Conservation (phyloP, 2,797 vertebrate species). For the Chiloscyllium punctatum region DNA sequence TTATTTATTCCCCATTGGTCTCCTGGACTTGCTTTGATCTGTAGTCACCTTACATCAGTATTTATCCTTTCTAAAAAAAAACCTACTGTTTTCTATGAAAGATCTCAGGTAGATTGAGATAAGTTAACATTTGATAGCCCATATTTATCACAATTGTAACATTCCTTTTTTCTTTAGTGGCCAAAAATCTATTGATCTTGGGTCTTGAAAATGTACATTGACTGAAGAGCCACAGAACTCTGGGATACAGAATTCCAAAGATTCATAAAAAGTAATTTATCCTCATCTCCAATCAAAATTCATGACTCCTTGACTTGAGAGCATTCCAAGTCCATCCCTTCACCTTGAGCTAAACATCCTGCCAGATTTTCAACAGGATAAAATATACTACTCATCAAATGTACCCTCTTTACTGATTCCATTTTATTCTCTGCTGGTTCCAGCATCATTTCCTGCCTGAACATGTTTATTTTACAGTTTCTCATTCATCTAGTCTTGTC, state of each 20-base stretch:
- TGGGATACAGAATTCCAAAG: background rate
- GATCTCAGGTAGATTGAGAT: no score
- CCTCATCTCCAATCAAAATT: background rate
- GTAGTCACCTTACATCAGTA: no score
- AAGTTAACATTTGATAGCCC: no score
- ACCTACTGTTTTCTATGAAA: no score
- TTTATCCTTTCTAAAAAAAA: no score
- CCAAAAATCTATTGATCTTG: background rate
- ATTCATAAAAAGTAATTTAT: background rate
- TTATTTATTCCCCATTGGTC: no score
- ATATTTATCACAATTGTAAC: no score
- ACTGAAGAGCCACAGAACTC: background rate
- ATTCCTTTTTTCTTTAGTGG: background rate
- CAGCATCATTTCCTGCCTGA: background rate
- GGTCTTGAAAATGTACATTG: background rate
- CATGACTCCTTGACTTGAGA: background rate
- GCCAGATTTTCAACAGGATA: background rate
- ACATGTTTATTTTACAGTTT: background rate
- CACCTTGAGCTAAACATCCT: background rate
- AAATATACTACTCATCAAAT: no score
- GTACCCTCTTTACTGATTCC: background rate
- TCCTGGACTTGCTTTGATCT: no score
- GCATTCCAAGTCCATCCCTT: background rate
- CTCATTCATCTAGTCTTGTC: background rate
- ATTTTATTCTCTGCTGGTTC: background rate